Percentiles rank a stretch among this genome's conserved stretches.
Conservation (phyloP, 2,888 invertebrate genomes). For the Monopis laevigella region DNA sequence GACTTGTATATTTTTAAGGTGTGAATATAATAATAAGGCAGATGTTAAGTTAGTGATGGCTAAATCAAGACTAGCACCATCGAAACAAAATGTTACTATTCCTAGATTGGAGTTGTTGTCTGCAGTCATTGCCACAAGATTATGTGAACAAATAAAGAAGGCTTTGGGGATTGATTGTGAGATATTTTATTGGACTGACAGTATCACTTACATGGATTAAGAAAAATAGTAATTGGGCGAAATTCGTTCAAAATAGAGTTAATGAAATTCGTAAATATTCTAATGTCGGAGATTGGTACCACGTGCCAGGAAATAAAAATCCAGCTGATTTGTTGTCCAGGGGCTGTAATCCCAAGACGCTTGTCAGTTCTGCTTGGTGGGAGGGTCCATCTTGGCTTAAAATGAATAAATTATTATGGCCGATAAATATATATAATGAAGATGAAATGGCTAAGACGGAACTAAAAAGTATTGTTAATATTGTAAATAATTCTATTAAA, state of each 20-base stretch:
- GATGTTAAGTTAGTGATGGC: not conserved
- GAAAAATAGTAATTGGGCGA: not conserved
- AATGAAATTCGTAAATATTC: constrained; percentile 7
- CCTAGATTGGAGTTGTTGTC: constrained; percentile 11
- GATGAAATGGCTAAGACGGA: not conserved
- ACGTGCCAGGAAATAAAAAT: constrained; percentile 10
- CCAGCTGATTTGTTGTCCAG: constrained; percentile 12
- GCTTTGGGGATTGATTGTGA: not conserved
- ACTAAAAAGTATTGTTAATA: not conserved
- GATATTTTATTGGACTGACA: constrained; percentile 5
- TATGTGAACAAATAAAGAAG: not conserved
- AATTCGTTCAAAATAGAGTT: constrained; percentile 12
- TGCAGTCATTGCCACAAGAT: constrained; percentile 5
- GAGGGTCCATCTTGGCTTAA: constrained; percentile 12
- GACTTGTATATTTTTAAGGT: constrained; percentile 5
- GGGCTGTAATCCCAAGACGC: constrained; percentile 8
- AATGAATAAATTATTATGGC: not conserved
- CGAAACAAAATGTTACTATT: constrained; percentile 3
- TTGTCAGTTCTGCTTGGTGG: constrained; percentile 9
- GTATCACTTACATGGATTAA: not conserved
- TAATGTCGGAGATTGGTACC: constrained; percentile 4
- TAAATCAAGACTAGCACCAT: constrained; percentile 3
- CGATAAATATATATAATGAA: not conserved
- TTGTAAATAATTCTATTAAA: not conserved
- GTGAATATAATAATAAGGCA: not conserved